A percentile compares a stretch with the other conserved stretches of the same genome.
These are phyloP conservation scores for Halisarca cf. caerulea DNA, from an alignment of 37 sponge, comb jelly and placozoan species.

Conservation along the genomic window DNA sequence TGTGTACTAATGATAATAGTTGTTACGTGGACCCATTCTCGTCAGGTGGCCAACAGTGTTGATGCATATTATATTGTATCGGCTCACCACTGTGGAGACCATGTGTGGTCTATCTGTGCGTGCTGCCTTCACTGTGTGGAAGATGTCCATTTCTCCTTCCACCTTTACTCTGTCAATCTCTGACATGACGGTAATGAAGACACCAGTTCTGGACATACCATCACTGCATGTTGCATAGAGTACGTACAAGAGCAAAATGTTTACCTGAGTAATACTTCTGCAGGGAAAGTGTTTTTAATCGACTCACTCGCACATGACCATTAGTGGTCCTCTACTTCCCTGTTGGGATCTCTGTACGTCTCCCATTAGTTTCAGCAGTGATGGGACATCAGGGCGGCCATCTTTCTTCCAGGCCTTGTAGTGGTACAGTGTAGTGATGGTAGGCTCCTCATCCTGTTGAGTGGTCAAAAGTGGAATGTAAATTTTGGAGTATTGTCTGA, in stretches of 20 bases:
- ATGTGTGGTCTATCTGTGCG: constrained; percentile 10
- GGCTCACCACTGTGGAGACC: constrained; percentile 5
- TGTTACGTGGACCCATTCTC: too few relatives aligned
- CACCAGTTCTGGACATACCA: constrained; percentile 19
- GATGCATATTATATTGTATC: too few relatives aligned
- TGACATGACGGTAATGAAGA: constrained; percentile 6
- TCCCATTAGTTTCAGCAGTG: constrained; percentile 13
- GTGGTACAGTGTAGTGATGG: neutral
- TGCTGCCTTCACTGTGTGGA: constrained; percentile 22
- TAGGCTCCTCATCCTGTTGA: too few relatives aligned
- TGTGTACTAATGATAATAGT: too few relatives aligned
- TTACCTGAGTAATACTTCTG: too few relatives aligned
- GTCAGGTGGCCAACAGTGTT: too few relatives aligned
- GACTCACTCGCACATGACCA: constrained; percentile 32
- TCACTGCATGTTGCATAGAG: neutral
- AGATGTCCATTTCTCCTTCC: constrained; percentile 11
- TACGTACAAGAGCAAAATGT: neutral
- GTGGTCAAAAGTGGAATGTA: too few relatives aligned
- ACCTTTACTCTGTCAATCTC: constrained; percentile 12
- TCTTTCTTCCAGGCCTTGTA: neutral
- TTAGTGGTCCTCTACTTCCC: neutral
- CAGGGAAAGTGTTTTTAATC: neutral
- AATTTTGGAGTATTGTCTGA: too few relatives aligned
- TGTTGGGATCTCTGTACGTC: constrained; percentile 13
- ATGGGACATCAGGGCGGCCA: constrained; percentile 2